Percentiles rank a stretch among this genome's conserved stretches.
These are phyloP conservation scores for Sisyra terminalis DNA, from an alignment of 2,888 invertebrate species.

Conservation along the genomic window DNA sequence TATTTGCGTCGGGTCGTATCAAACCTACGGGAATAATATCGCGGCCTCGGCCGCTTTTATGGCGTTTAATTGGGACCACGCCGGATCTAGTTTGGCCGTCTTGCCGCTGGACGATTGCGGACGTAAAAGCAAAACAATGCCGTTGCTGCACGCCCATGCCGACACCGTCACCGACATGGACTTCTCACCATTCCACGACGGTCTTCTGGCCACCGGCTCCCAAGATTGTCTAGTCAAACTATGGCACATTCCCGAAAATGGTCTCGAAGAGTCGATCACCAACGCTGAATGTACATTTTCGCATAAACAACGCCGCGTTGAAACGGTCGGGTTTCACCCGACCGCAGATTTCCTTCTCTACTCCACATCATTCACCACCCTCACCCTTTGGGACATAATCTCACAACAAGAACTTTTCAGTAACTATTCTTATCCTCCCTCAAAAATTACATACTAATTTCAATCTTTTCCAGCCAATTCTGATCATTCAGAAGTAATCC, in stretches of 20 bases:
- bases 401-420: slow-evolving; percentile 67
- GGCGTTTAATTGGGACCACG: slow-evolving; percentile 91
- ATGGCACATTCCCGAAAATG: slow-evolving; percentile 76
- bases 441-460: neutral
- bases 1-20: slow-evolving; percentile 81
- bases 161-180: slow-evolving; percentile 91
- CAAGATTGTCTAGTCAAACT: slow-evolving; percentile 80
- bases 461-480: slow-evolving; percentile 34
- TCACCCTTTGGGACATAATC: slow-evolving; percentile 76
- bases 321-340: slow-evolving; percentile 84
- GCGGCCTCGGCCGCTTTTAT: slow-evolving; percentile 83
- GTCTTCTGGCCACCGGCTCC: slow-evolving; percentile 76
- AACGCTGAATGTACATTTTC: slow-evolving; percentile 69
- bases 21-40: slow-evolving; percentile 91
- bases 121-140: slow-evolving; percentile 76
- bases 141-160: slow-evolving; percentile 66
- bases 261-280: slow-evolving; percentile 56
- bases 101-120: slow-evolving; percentile 79
- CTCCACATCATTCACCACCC: slow-evolving; percentile 63
- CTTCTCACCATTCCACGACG: slow-evolving; percentile 92
- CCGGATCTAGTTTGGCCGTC: slow-evolving; percentile 79
- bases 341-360: slow-evolving; percentile 79
- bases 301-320: slow-evolving; percentile 70
- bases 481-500: slow-evolving; percentile 74
- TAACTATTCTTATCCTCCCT: slow-evolving; percentile 22